A percentile compares a stretch with the other conserved stretches of the same genome.
These are phyloP conservation scores for Phalacrocorax pelagicus DNA, from an alignment of 2,113 vertebrate genomes.

Conservation along the genomic window DNA sequence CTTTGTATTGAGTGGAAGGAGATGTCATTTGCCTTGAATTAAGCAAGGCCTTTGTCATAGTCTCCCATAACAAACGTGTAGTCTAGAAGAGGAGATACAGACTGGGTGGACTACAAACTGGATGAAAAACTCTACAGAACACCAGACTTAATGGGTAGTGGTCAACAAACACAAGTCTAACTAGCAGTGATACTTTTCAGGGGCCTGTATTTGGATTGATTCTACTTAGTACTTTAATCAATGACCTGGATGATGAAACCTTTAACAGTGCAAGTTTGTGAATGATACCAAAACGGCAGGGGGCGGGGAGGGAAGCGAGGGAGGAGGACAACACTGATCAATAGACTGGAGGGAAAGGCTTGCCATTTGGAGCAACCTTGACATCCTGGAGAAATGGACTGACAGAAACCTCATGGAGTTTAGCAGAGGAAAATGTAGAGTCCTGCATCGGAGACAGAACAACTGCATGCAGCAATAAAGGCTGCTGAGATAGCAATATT, in stretches of 20 bases:
- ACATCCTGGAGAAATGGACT: not conserved
- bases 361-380: not conserved
- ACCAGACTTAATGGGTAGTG: not conserved
- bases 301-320: fast-evolving
- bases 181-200: not conserved
- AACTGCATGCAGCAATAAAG: not conserved
- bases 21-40: not conserved
- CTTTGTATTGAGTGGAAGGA: not conserved
- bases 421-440: not conserved
- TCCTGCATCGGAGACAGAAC: not conserved
- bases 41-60: not conserved
- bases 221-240: not conserved
- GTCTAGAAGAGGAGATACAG: not conserved
- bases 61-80: not conserved
- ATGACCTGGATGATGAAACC: not conserved
- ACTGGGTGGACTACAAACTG: not conserved
- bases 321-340: not conserved
- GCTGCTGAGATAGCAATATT: not conserved
- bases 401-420: not conserved
- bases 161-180: not conserved
- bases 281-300: not conserved
- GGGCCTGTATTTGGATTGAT: not conserved
- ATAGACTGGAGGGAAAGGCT: not conserved
- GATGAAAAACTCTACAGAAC: not conserved
- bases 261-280: not conserved